Base-by-base conservation (phyloP, 2,113 vertebrate species). In the Salvelinus fontinalis region DNA sequence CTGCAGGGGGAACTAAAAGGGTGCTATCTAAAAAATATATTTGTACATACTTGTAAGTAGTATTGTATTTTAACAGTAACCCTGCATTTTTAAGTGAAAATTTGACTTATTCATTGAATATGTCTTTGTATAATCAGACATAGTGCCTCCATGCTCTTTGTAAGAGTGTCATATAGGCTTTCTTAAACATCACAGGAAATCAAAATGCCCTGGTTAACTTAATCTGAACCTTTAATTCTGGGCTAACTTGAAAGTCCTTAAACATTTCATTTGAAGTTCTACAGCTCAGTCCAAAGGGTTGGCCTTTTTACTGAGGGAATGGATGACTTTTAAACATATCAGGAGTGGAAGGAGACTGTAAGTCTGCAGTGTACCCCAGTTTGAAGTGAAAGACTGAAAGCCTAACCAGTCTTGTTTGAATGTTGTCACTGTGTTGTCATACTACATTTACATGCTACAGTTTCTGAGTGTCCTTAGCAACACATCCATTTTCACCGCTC, bases 41-140 rank as follows among this genome's bases (percentile, higher is more conserved):
- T 65, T 22, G 12, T 60, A 39, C 57, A 51, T 75, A 71, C 29
- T 57, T 62, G 3, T 48, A 73, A 68, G 68, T 66, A 71, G 24
- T 75, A 44, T 44, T 69, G 24, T 75, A 44, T 44, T 69, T 62
- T 8, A 31, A 27, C 14, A 6, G 29, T 62, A 73, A 39, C 48
- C 18, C 24, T 16, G n/a, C 65, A 9, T 57, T 73, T 59, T 22
- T 20, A 9, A 34, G 4, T 31, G 12, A 31, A 18, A 39, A 67
- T 4, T 11, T 7, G 1, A 60, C 18, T 57, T 57, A 57, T 57
- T 20, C 4, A 57, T 57, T 57, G 13, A 18, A 57, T 57, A 57
- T 57, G 54, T 57, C 13, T 57, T 57, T 20, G 16, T 20, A 57
- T 57, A 57, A 18, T 14, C 13, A 67, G 3, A 67, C 26, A 67